These are phyloP conservation scores for Poeciliopsis gracilis DNA, from an alignment of 2,797 vertebrate genomes.

Conservation along the genomic window DNA sequence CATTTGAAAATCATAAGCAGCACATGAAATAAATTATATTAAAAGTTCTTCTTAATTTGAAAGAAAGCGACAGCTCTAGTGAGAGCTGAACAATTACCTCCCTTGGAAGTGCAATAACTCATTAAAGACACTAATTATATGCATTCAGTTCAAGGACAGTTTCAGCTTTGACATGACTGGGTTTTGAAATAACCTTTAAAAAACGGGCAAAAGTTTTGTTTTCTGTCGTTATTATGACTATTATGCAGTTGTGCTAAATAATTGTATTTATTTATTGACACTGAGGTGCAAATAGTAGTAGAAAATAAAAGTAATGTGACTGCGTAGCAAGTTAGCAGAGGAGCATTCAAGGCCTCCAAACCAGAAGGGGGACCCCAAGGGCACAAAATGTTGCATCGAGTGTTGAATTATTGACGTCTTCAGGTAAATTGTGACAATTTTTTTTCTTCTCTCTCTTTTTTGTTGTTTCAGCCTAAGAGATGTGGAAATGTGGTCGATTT, in stretches of 20 bases:
- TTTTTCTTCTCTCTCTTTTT: background rate
- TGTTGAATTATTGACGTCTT: background rate
- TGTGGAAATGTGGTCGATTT: background rate
- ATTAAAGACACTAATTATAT: background rate
- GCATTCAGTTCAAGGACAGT: background rate
- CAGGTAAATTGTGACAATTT: background rate
- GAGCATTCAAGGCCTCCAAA: background rate
- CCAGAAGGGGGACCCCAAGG: background rate
- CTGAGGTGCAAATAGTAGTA: background rate
- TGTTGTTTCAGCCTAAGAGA: background rate
- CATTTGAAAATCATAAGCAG: slow-evolving; percentile 47
- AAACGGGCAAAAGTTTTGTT: background rate
- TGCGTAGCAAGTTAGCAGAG: background rate
- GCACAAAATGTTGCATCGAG: background rate
- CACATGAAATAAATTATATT: slow-evolving; percentile 12
- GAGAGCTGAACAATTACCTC: background rate
- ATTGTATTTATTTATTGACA: background rate
- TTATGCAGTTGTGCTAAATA: background rate
- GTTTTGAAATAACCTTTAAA: background rate
- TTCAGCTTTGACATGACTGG: background rate
- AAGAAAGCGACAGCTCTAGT: background rate
- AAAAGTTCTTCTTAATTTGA: background rate
- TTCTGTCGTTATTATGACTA: background rate
- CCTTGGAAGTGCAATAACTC: background rate
- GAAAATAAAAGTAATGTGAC: background rate